Evolutionary conservation across 2,113 vertebrate genomes (phyloP), one percentile per base, ranked within the genome.

Genomic region (Dromas ardeola): DNA sequence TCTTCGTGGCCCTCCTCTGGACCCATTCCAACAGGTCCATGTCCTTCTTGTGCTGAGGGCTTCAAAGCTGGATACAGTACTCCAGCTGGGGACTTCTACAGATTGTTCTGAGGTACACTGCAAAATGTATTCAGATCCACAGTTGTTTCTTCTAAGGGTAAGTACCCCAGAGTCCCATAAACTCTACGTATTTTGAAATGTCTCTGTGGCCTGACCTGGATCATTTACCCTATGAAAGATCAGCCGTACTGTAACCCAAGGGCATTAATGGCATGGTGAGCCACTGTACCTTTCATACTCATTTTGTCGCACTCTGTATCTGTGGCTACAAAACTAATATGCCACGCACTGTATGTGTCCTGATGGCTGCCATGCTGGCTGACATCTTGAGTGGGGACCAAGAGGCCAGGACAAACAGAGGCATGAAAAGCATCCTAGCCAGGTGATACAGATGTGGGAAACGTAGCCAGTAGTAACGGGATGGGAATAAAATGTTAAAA

Each of bases 361-460:
- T 55, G 74, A 43, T 40, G 29, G 38, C 43, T 90, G 78, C 63
- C 23, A 10, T 62, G 30, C 43, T 80, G 56, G 40, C 45, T 79
- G 61, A 9, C 40, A n/a, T 27, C 56, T 40, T 3, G 0, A 61
- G 26, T 3, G 3, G 38, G 16, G 42, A 67, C 21, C 1, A 2
- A 36, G 40, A 34, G 15, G 17, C 17, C 23, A 43, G 70, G 34
- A 15, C 1, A 1, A 70, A 34, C 17, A 85, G 43, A 45, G 4
- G 1, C 30, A 17, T 25, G 10, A 66, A 61, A 82, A 78, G 17
- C 10, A 86, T 30, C 65, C 55, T 55, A 55, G 34, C 11, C 43
- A 59, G 13, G 25, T 32, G 21, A 70, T 23, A 26, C 15, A 47
- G 23, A 70, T 42, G 30, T 73, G 53, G 11, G 15, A 77, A 53